Evolutionary conservation across 2,113 vertebrate genomes (phyloP).

Genomic region (Sinocyclocheilus maitianheensis): DNA sequence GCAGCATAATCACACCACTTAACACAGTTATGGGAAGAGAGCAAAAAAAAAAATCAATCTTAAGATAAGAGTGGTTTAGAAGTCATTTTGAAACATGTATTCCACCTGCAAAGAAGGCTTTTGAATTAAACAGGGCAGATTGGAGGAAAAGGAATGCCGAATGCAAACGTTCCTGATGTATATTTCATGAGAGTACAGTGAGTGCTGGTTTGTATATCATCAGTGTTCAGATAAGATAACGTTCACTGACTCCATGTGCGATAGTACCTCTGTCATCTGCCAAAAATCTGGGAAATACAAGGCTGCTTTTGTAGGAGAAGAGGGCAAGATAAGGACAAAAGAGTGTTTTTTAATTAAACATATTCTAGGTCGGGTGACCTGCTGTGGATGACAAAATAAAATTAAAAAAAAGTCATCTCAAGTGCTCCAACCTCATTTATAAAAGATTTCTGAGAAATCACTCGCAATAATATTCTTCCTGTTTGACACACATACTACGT

Average conservation of each 20-base stretch:
- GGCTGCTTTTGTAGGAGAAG: neutral
- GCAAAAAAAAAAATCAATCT: constrained; percentile 15
- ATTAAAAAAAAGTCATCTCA: neutral
- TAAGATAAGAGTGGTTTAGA: neutral
- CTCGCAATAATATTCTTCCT: neutral
- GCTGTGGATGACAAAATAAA: neutral
- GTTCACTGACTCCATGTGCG: neutral
- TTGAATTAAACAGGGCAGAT: constrained; percentile 27
- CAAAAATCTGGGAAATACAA: neutral
- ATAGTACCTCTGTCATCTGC: neutral
- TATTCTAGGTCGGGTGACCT: neutral
- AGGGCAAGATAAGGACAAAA: neutral
- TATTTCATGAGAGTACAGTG: constrained; percentile 41
- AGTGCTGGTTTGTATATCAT: constrained; percentile 18
- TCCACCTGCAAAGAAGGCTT: constrained; percentile 11
- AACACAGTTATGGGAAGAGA: constrained; percentile 1
- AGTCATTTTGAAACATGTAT: neutral
- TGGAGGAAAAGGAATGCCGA: neutral
- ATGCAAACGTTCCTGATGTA: constrained; percentile 10
- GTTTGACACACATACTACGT: neutral
- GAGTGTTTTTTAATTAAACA: neutral
- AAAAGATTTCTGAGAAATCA: neutral
- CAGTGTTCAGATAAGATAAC: constrained; percentile 13
- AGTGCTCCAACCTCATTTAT: neutral
- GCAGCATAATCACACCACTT: constrained; percentile 11